Base-by-base conservation (phyloP, 2,797 vertebrate genomes). In the Acanthis flammea region DNA sequence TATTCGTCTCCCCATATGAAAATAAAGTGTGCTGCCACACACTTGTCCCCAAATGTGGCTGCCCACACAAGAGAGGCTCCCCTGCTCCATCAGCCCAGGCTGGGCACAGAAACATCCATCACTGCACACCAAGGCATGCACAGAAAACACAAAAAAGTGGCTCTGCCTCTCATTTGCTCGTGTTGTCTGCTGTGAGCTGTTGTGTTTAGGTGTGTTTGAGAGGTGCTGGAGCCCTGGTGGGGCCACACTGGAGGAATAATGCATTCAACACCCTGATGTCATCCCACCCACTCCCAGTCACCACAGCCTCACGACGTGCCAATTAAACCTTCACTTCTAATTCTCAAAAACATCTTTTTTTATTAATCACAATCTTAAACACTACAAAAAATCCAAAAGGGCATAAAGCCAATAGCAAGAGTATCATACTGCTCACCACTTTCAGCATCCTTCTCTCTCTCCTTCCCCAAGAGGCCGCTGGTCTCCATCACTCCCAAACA, bases 11-110 rank as follows among this genome's bases (percentile, higher is more conserved):
- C 30, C 28, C 35, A 0, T 53, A 87, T 22, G 80, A 92, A 96
- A 95, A 96, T 74, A 91, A 93, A 76, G 60, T 45, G 16, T 48
- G 78, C 68, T 92, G 90, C 89, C 95, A 92, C 55, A 0, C 18
- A 4, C 75, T 83, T 47, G 22, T 94, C 86, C 66, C 81, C 92
- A 89, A 17, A 92, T 12, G 51, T 39, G 48, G 54, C 91, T 92
- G 91, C 95, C 92, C 19, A 92, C 93, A 61, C 88, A 62, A 72
- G 91, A 4, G n/a, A 51, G 83, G 88, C 6, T 84, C 18, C 82
- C 55, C 90, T 88, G 73, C 71, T 94, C 30, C 86, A 55, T 5
- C 81, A 74, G 51, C 67, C 45, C 6, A 54, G 80, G 70, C 65
- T 16, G 62, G 63, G 70, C 85, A 86, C 41, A 81, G 57, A 75